Conservation (phyloP, 2,797 vertebrate genomes). For the Pterois miles region DNA sequence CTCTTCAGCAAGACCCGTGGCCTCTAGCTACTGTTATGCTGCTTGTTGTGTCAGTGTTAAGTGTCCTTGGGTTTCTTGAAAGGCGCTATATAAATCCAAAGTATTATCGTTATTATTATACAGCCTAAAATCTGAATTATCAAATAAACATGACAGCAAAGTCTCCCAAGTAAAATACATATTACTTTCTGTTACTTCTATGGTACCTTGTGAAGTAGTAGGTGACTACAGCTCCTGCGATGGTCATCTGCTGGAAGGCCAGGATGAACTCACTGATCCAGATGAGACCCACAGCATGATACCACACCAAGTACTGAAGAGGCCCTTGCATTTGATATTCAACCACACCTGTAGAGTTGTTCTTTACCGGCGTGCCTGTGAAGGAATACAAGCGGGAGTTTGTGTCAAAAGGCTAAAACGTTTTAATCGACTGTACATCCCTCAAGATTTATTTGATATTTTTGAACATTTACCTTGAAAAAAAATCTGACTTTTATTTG, state of each 20-base stretch:
- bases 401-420: neutral
- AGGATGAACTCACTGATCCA: slow-evolving; percentile 99
- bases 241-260: slow-evolving; percentile 98
- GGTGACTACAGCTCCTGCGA: slow-evolving; percentile 95
- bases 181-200: neutral
- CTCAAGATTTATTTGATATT: neutral
- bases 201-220: slow-evolving; percentile 97
- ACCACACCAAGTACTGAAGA: slow-evolving; percentile 96
- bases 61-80: too few relatives aligned
- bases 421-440: neutral
- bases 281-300: slow-evolving; percentile 93
- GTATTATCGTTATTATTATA: too few relatives aligned
- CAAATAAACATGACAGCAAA: neutral
- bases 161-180: neutral
- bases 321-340: slow-evolving; percentile 90
- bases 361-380: slow-evolving; percentile 89
- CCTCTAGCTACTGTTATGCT: too few relatives aligned
- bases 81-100: too few relatives aligned
- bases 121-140: neutral
- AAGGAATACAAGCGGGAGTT: neutral
- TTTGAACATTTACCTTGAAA: neutral
- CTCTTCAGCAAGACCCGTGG: too few relatives aligned
- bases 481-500: neutral
- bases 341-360: slow-evolving; percentile 86
- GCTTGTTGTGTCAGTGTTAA: too few relatives aligned